A percentile compares a stretch with the other conserved stretches of the same genome.
phyloP scores from a whole-genome alignment of 1,140 invertebrate genomes.

The Drosophila grimshawi region DNA sequence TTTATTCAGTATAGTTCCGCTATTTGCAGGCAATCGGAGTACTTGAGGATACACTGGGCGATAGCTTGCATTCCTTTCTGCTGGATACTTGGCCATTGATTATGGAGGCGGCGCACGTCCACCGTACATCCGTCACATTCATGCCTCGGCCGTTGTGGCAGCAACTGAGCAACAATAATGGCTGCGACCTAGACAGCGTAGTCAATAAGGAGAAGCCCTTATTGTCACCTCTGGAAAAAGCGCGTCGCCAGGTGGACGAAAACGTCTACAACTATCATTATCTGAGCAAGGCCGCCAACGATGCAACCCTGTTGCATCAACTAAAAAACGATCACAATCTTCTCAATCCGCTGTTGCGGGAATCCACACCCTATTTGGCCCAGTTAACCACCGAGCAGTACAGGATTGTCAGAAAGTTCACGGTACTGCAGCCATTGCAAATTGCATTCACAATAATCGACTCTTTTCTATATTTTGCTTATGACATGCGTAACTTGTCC shows the following conservation, averaged over 20 bases:
- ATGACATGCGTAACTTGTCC: too few species aligned
- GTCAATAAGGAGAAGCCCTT: conserved; percentile 15
- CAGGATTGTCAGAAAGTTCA: conserved; percentile 42
- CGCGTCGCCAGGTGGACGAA: conserved; percentile 25
- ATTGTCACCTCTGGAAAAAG: conserved; percentile 44
- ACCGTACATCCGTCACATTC: neutral
- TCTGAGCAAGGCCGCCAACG: conserved; percentile 50
- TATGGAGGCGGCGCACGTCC: neutral
- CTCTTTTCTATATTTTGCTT: neutral
- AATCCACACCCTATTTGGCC: conserved; percentile 31
- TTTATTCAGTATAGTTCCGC: neutral
- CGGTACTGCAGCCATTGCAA: conserved; percentile 34
- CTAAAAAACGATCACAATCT: conserved; percentile 41
- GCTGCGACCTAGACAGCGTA: conserved; percentile 72
- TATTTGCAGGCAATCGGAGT: conserved; percentile 20
- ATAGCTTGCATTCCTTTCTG: conserved; percentile 31
- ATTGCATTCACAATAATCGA: too few species aligned
- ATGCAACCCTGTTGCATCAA: conserved; percentile 47
- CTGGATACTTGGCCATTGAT: conserved; percentile 16
- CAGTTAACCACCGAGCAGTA: conserved; percentile 42
- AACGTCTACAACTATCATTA: conserved; percentile 60
- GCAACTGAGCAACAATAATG: conserved; percentile 24
- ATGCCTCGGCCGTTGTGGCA: conserved; percentile 60
- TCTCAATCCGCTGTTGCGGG: conserved; percentile 26
- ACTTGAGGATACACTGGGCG: conserved; percentile 45